These are phyloP conservation scores for Cerastis leucographa DNA, from an alignment of 2,888 invertebrate genomes.

Conservation along the genomic window DNA sequence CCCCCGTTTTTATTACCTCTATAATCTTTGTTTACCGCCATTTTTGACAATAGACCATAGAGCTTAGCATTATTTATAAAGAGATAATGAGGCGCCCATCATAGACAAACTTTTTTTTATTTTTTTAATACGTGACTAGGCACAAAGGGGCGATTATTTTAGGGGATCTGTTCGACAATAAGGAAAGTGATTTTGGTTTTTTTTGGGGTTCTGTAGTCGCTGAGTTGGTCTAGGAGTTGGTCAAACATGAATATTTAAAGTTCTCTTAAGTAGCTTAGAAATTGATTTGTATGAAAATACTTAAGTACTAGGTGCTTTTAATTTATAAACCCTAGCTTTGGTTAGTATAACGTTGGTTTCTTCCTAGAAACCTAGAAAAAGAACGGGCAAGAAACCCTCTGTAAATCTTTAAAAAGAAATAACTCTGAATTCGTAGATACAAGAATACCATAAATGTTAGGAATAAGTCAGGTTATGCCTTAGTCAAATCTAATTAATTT, in stretches of 20 bases:
- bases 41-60: constrained; percentile 62
- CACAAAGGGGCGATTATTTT: constrained; percentile 73
- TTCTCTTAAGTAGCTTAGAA: not conserved
- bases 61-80: constrained; percentile 75
- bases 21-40: constrained; percentile 86
- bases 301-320: not conserved
- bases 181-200: constrained; percentile 60
- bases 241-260: not conserved
- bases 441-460: not conserved
- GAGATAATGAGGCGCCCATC: constrained; percentile 73
- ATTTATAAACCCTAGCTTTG: not conserved
- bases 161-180: constrained; percentile 60
- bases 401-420: not conserved
- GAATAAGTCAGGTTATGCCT: not conserved
- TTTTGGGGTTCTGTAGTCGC: constrained; percentile 29
- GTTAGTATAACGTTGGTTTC: not conserved
- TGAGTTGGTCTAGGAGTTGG: constrained; percentile 3
- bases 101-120: constrained; percentile 56
- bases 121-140: constrained; percentile 78
- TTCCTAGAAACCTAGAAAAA: not conserved
- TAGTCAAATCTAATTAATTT: not conserved
- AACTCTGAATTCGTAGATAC: not conserved
- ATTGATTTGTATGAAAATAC: not conserved
- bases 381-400: not conserved
- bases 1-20: constrained; percentile 64